Conservation (phyloP, 2,797 vertebrate genomes). For the Myotis findleyi region DNA sequence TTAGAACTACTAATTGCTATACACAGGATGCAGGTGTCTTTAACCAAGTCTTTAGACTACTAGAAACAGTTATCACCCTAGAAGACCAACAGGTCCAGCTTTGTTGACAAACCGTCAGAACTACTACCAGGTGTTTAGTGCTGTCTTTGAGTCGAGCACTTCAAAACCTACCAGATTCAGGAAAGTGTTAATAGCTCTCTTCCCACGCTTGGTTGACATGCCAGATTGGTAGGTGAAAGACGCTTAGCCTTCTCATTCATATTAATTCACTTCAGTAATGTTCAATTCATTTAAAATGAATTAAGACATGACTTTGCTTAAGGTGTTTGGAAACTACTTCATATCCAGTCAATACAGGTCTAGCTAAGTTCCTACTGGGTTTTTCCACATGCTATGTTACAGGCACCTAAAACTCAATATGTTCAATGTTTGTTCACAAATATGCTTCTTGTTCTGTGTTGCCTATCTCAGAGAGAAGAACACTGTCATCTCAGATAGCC, state of each 20-base stretch:
- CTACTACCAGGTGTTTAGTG: conserved; percentile 74
- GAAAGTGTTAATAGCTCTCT: conserved; percentile 74
- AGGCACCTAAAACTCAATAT: neutral
- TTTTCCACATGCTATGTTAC: neutral
- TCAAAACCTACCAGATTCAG: conserved; percentile 56
- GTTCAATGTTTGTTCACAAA: neutral
- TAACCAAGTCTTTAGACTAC: conserved; percentile 62
- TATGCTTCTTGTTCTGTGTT: neutral
- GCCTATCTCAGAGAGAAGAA: neutral
- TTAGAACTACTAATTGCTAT: conserved; percentile 58
- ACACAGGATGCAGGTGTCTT: conserved; percentile 49
- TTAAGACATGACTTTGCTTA: conserved; percentile 35
- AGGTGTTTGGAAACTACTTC: conserved; percentile 52
- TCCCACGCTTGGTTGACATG: conserved; percentile 70
- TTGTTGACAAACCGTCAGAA: conserved; percentile 72
- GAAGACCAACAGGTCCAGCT: conserved; percentile 42
- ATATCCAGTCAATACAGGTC: neutral
- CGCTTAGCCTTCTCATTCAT: conserved; percentile 40
- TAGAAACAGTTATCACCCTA: conserved; percentile 72
- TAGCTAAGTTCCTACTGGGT: neutral
- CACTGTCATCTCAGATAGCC: neutral
- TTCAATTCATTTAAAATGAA: conserved; percentile 66
- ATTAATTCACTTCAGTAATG: conserved; percentile 53
- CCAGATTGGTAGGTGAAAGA: conserved; percentile 60
- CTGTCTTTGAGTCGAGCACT: conserved; percentile 61